Evolutionary conservation across 2,113 vertebrate genomes (phyloP), one percentile per base, ranked within the genome.

Genomic region (Pandion haliaetus): DNA sequence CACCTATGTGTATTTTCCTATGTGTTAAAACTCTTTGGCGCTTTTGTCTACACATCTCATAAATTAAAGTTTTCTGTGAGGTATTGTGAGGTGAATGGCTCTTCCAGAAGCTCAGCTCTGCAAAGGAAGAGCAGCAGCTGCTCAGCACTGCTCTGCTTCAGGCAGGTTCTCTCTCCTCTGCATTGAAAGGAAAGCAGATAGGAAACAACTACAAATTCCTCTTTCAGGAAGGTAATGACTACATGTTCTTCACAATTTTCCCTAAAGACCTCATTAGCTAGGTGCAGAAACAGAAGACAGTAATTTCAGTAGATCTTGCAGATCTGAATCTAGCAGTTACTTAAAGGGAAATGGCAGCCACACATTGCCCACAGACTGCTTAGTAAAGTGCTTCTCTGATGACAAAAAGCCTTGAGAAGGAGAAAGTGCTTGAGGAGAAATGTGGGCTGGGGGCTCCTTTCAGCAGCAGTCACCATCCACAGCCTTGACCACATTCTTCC

Each of bases 331-430:
- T 62, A 58, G 26, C 36, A 61, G 57, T 84, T 78, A 47, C n/a
- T 73, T 57, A 31, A 40, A 77, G 8, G 40, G 71, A 90, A 85
- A 79, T 2, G 12, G 28, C 49, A 78, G 28, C 28, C 19, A 58
- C 26, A 24, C 0, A 0, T n/a, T 80, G 23, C 17, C 32, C n/a
- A n/a, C 40, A 54, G 52, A 88, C 0, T 0, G 1, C 40, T 82
- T 65, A 42, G 66, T 17, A 38, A 36, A 69, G 23, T 52, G 36
- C 40, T 88, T 47, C 32, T 61, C 32, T 78, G 47, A 42, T 29
- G 14, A 45, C 25, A 70, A 52, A 40, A 78, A 36, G 4, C 12
- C 32, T 19, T 32, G 31, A 72, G 47, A 82, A 88, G 26, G 16
- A 80, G 36, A 50, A 65, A 28, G 32, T 45, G 19, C 44, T 61